Evolutionary conservation across 2,113 vertebrate genomes (phyloP), one percentile per base, ranked within the genome.

Genomic region (Copsychus sechellarum): DNA sequence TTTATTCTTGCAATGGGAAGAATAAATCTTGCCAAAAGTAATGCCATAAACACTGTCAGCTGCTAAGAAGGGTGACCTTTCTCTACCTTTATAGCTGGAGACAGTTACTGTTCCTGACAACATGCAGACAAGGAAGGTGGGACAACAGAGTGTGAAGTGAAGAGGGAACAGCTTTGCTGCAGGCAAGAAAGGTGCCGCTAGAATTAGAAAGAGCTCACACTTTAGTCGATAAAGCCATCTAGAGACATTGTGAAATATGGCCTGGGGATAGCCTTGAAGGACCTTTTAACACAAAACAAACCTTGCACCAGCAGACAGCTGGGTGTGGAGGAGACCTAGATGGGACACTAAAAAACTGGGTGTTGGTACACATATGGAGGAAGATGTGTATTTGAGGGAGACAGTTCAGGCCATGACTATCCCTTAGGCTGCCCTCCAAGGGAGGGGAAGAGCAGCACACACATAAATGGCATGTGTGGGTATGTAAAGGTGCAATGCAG

Each of bases 171-270:
- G 58, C 61, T 92, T 84, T 94, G 86, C 81, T 81, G 54, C 79
- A 92, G 76, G 73, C 83, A 95, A 93, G 73, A 61, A 93, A 96
- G 82, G 89, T 95, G 66, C 82, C 67, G 70, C 38, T 69, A 47
- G 62, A 93, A 93, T 67, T 72, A 90, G 69, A 85, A 92, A 90
- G 54, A 82, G 33, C 45, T 94, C 78, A 67, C 71, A 65, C 81
- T 57, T 79, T 45, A 26, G 69, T 84, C 0, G 1, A 74, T 45
- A 78, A 86, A 89, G 54, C 45, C 34, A 25, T 0, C 8, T 11
- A 71, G 45, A 80, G 25, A 83, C 50, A 72, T 15, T 58, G 71
- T 38, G 50, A 88, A 47, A 3, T 6, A 72, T 11, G 28, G 51
- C 78, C 69, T 74, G 43, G 48, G 64, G 78, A 67, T 12, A 28